Base-by-base conservation (phyloP, 92 coral and sea anemone species). In the Palythoa caribaeorum region DNA sequence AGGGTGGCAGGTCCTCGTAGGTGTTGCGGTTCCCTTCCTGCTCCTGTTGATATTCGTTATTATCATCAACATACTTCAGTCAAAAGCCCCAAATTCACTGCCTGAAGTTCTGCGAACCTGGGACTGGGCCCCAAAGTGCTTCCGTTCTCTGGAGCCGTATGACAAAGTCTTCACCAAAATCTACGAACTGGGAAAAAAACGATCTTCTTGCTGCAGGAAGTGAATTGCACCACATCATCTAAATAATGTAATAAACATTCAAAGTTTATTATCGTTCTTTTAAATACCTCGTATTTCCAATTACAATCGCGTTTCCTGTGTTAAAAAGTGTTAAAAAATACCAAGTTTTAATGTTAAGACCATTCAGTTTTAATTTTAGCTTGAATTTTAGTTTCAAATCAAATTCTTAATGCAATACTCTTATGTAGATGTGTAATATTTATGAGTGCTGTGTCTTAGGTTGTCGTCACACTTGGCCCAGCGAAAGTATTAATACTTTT, bases 1-100 rank as follows among this genome's bases (percentile, higher is more conserved):
- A 9, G 87, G 87, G 35, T 83, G 87, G 87, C 76, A 83, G 39
- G n/a, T 83, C 19, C 87, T 83, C 3, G 38, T 83, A 13, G 87
- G 87, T 1, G 76, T 83, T 66, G 77, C 59, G 0, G 77, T 48
- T 6, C 87, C 87, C 6, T 1, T 83, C 44, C 1, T 83, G 0
- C 47, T 71, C 13, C 57, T 83, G 11, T 50, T 83, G 12, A 20
- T 83, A 2, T 16, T 83, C 17, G n/a, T 83, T 9, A 48, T 83
- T 3, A 7, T 83, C 52, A 53, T 83, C 20, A 83, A 83, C 59
- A 3, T 83, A 50, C 38, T 83, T 6, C 87, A 83, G 20, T 5
- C 21, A 1, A 83, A 83, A 51, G 74, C 59, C 1, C 77, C 57
- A 44, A 2, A 5, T 5, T n/a, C 57, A 7, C 38, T 83, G 40